Conservation (phyloP, 2,797 vertebrate genomes). For the Aldrovandia affinis region DNA sequence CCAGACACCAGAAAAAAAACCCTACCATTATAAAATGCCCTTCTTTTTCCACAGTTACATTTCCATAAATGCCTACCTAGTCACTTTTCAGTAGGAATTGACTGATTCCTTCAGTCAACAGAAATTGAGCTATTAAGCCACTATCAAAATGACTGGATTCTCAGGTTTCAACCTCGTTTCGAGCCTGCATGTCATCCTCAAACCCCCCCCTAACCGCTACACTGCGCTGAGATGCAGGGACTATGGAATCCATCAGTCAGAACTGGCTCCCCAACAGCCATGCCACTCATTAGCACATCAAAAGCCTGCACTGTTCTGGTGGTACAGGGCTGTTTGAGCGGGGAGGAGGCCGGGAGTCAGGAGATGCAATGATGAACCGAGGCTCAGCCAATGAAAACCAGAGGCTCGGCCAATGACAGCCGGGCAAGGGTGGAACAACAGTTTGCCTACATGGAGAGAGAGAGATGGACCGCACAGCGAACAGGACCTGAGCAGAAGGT, state of each 20-base stretch:
- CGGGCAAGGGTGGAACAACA: not conserved
- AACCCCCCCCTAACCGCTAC: not conserved
- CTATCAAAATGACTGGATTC: not conserved
- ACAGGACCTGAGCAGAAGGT: not conserved
- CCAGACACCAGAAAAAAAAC: not conserved
- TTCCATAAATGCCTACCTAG: too few species aligned
- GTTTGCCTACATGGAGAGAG: not conserved
- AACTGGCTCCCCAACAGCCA: not conserved
- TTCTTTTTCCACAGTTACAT: not conserved
- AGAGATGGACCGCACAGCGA: not conserved
- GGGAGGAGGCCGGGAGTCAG: slow-evolving; percentile 1
- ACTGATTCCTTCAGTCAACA: not conserved
- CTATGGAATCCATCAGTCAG: not conserved
- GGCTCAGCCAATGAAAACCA: not conserved
- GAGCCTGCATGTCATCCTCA: not conserved
- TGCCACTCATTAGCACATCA: slow-evolving; percentile 10
- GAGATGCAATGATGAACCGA: not conserved
- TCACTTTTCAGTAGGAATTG: not conserved
- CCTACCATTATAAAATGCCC: not conserved
- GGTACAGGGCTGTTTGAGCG: not conserved
- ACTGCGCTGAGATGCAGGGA: too few species aligned
- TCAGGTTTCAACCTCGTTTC: not conserved
- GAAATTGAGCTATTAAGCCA: not conserved
- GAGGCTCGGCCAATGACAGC: not conserved
- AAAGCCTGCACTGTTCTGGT: not conserved